Conservation (phyloP, 1,140 invertebrate species). For the Drosophila guanche region DNA sequence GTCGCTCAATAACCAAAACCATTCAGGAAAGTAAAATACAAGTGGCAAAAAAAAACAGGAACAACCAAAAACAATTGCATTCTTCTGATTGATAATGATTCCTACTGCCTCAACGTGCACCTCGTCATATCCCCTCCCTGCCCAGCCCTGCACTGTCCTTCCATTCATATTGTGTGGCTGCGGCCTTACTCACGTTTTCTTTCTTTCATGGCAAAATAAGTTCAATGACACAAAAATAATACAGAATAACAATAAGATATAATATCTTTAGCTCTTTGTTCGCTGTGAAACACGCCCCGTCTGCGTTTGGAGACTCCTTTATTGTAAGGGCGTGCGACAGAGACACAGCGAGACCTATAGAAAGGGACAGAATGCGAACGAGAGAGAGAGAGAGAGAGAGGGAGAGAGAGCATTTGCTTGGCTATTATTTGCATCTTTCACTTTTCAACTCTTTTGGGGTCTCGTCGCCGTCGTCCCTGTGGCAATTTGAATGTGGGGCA, state of each 20-base stretch:
- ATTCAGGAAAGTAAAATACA: constrained; percentile 12
- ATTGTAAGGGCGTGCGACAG: constrained; percentile 20
- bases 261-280: constrained; percentile 72
- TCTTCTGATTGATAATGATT: constrained; percentile 43
- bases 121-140: not conserved
- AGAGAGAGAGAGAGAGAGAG: constrained; percentile 12
- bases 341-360: constrained; percentile 5
- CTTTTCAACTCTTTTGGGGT: constrained; percentile 70
- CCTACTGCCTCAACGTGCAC: not conserved
- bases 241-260: constrained; percentile 71
- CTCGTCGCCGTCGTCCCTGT: constrained; percentile 11
- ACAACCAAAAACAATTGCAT: constrained; percentile 37
- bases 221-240: constrained; percentile 81
- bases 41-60: constrained; percentile 6
- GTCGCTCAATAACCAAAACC: constrained; percentile 5
- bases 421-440: constrained; percentile 76
- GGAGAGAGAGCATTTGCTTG: constrained; percentile 15
- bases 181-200: constrained; percentile 60
- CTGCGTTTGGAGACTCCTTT: constrained; percentile 44
- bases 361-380: not conserved
- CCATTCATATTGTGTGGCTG: constrained; percentile 18
- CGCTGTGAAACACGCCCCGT: constrained; percentile 50
- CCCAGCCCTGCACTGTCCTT: constrained; percentile 20
- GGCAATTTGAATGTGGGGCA: constrained; percentile 63
- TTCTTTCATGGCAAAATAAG: constrained; percentile 62